Base-by-base conservation (phyloP, 2,888 invertebrate genomes). In the Ptychoptera albimana region DNA sequence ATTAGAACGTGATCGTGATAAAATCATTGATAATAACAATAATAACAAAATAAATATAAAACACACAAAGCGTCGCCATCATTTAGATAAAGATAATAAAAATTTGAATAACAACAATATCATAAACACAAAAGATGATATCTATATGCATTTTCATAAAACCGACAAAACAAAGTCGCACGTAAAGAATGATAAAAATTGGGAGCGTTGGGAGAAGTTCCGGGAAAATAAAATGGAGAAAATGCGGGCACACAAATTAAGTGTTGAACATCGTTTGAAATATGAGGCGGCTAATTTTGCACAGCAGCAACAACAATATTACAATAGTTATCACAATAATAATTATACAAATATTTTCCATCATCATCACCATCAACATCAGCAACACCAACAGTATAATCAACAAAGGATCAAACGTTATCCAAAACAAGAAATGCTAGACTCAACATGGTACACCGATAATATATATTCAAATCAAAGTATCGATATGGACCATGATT, bases 201-300 rank as follows among this genome's bases (percentile, higher is more conserved):
- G 62, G 62, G 64, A 65, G 52, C 64, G 64, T 52, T 65, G 65
- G 64, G 65, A 65, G 49, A 59, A 63, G 43, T 60, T 65, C 46
- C 56, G 65, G 12, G 65, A 64, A 47, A 64, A 61, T 47, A 65
- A 65, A 51, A 54, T 65, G 46, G 65, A 65, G 50, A 59, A 59
- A 47, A 64, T 65, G 64, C 63, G 39, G 34, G 38, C 37, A 8
- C 48, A 50, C 34, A 45, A 47, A 40, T 15, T 43, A 9, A 47
- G 44, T 38, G 37, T 47, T 7, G 47, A 47, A 36, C 42, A 43
- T 12, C 45, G 47, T 7, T 39, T 45, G 41, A 39, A 35, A 32
- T 11, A 34, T 8, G 37, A 39, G 8, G 35, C 34, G 7, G 23
- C 39, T n/a, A 44, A 47, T 31, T 36, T 38, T 39, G 39, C 37